Percentiles rank a stretch among this genome's conserved stretches.
phyloP scores from a whole-genome alignment of 2,113 vertebrate species.

The Grus americana region DNA sequence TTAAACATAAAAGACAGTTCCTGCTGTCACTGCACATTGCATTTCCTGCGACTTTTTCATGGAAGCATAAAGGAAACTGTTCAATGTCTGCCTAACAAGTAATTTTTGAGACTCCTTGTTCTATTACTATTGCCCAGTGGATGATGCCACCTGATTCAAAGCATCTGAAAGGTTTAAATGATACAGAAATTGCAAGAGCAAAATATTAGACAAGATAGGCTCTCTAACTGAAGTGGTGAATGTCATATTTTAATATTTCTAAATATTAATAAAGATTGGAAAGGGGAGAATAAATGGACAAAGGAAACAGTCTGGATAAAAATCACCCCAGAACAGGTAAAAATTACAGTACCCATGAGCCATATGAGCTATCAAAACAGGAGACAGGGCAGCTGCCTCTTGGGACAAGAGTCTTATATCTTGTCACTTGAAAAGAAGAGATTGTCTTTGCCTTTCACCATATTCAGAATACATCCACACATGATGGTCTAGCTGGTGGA shows the following conservation, averaged over 20 bases:
- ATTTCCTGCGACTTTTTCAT: neutral
- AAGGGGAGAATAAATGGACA: neutral
- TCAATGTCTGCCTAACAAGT: neutral
- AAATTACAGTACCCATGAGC: neutral
- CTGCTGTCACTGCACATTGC: neutral
- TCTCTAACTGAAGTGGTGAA: neutral
- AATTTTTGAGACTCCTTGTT: neutral
- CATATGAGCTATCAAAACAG: neutral
- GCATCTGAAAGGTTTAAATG: neutral
- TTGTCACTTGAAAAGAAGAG: neutral
- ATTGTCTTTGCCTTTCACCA: neutral
- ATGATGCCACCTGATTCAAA: neutral
- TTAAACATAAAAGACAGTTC: neutral
- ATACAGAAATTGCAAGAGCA: neutral
- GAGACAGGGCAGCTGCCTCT: neutral
- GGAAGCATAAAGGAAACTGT: neutral
- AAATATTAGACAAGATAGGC: neutral
- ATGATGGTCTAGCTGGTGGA: neutral
- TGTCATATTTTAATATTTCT: neutral
- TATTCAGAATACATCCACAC: neutral
- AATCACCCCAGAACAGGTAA: neutral
- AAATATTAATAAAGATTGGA: neutral
- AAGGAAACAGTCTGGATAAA: neutral
- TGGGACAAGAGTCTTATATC: neutral
- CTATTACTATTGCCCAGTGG: neutral